phyloP scores from a whole-genome alignment of 1,140 invertebrate genomes.

The Riptortus pedestris region DNA sequence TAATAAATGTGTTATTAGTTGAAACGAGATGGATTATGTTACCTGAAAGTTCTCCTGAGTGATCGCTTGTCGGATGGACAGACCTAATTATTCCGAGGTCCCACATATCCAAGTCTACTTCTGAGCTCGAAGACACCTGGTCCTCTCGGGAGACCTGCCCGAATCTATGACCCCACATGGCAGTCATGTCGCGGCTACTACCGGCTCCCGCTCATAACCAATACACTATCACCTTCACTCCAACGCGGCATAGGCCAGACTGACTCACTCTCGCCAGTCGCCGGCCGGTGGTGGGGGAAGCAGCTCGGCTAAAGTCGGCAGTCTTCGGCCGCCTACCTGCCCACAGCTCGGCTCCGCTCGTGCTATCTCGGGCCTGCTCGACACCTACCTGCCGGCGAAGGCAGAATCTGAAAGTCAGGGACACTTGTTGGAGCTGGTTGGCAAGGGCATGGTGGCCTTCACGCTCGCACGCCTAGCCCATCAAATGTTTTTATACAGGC shows the following conservation, averaged over 20 bases:
- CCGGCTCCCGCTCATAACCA: too few relatives aligned
- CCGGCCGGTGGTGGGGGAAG: neutral
- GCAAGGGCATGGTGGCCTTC: neutral
- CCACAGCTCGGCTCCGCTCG: neutral
- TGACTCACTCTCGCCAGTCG: neutral
- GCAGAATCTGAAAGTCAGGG: neutral
- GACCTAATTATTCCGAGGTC: neutral
- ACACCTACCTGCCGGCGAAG: too few relatives aligned
- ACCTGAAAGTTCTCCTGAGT: conserved; percentile 9
- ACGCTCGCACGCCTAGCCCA: too few relatives aligned
- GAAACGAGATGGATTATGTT: neutral
- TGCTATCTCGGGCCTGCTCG: too few relatives aligned
- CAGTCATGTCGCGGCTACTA: neutral
- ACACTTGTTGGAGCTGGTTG: neutral
- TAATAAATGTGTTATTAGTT: neutral
- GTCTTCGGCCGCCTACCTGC: neutral
- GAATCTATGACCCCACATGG: conserved; percentile 4
- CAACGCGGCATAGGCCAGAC: neutral
- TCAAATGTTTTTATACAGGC: too few relatives aligned
- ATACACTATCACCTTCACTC: neutral
- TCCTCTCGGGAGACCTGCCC: conserved; percentile 2
- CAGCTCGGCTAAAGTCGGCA: neutral
- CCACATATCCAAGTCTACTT: neutral
- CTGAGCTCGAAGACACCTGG: conserved; percentile 1
- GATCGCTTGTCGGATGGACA: neutral